Evolutionary conservation across 1,140 invertebrate genomes (phyloP).

Genomic region (Eubasilissa regina): DNA sequence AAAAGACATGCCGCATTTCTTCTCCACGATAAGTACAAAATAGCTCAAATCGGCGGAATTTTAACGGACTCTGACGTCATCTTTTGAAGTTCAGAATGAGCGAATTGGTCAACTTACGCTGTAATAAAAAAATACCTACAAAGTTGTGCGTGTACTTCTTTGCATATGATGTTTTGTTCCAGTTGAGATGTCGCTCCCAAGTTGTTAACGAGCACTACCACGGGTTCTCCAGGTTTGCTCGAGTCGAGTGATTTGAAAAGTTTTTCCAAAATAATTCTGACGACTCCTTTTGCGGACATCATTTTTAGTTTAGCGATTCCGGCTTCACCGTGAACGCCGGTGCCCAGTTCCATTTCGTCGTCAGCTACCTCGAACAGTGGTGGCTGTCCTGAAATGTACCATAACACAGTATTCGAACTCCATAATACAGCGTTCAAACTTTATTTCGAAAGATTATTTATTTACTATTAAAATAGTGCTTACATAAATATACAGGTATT

Average conservation of each 20-base stretch:
- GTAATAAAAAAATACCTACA: constrained; percentile 66
- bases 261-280: constrained; percentile 70
- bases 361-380: constrained; percentile 78
- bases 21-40: constrained; percentile 11
- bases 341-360: constrained; percentile 86
- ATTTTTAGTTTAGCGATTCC: constrained; percentile 82
- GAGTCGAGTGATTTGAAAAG: constrained; percentile 72
- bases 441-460: too few relatives aligned
- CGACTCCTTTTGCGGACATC: constrained; percentile 69
- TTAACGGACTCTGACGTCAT: too few relatives aligned
- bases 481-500: too few relatives aligned
- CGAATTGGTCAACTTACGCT: too few relatives aligned
- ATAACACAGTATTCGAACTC: too few relatives aligned
- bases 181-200: constrained; percentile 84
- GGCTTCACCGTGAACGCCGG: constrained; percentile 91
- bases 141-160: constrained; percentile 78
- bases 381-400: constrained; percentile 67
- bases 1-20: constrained; percentile 38
- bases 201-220: constrained; percentile 85
- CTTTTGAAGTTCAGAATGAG: too few relatives aligned
- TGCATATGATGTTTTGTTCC: constrained; percentile 84
- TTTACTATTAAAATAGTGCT: too few relatives aligned
- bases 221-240: constrained; percentile 68
- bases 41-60: too few relatives aligned
- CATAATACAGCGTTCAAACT: too few relatives aligned